A percentile compares a stretch with the other conserved stretches of the same genome.
phyloP scores from a whole-genome alignment of 2,888 invertebrate species.

The Netelia melanura region DNA sequence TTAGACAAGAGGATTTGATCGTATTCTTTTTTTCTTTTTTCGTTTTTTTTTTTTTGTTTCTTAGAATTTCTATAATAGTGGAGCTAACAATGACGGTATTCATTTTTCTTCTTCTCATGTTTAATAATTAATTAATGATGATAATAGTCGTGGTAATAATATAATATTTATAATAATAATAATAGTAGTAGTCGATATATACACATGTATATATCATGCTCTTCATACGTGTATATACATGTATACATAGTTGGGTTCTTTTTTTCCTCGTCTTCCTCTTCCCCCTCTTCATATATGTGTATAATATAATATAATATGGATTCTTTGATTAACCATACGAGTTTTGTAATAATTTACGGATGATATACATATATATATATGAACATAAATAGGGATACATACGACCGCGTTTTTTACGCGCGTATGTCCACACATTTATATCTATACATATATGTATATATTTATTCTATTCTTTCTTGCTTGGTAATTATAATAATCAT shows the following conservation, averaged over 20 bases:
- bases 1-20: slow-evolving; percentile 80
- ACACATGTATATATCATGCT: slow-evolving; percentile 68
- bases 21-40: slow-evolving; percentile 47
- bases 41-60: slow-evolving; percentile 56
- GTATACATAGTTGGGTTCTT: slow-evolving; percentile 62
- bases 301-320: slow-evolving; percentile 77
- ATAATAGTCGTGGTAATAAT: slow-evolving; percentile 74
- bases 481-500: slow-evolving; percentile 64
- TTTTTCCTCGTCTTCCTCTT: not conserved
- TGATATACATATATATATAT: slow-evolving; percentile 73
- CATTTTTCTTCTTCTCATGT: slow-evolving; percentile 60
- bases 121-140: slow-evolving; percentile 69
- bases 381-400: slow-evolving; percentile 72
- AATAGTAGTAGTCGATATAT: slow-evolving; percentile 75
- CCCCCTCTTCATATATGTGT: slow-evolving; percentile 66
- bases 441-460: slow-evolving; percentile 66
- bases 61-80: slow-evolving; percentile 63
- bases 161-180: slow-evolving; percentile 73
- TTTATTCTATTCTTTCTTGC: slow-evolving; percentile 44
- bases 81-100: slow-evolving; percentile 75
- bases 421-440: slow-evolving; percentile 58
- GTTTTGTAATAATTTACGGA: slow-evolving; percentile 72
- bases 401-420: slow-evolving; percentile 36
- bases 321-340: slow-evolving; percentile 78
- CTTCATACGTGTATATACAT: slow-evolving; percentile 65